phyloP scores from a whole-genome alignment of 2,113 vertebrate genomes.

The Balaenoptera acutorostrata region DNA sequence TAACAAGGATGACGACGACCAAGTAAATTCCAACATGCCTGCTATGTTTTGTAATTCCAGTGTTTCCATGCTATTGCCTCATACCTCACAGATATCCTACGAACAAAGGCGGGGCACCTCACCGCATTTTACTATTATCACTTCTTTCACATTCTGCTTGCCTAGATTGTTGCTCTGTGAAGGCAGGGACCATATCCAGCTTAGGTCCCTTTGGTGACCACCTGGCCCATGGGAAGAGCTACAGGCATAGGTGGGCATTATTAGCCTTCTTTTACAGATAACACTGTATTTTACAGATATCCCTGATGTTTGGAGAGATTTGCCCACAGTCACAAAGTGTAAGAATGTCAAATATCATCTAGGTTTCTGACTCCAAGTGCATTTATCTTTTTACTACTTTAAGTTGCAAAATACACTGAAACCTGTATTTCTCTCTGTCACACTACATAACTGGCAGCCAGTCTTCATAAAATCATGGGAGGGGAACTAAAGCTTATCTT shows the following conservation, averaged over 20 bases:
- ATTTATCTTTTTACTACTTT: background rate
- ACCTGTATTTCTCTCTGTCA: background rate
- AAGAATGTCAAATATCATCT: background rate
- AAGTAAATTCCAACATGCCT: background rate
- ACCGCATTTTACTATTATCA: background rate
- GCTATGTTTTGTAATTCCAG: background rate
- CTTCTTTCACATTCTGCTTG: background rate
- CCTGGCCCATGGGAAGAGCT: background rate
- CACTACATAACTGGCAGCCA: background rate
- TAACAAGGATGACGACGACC: background rate
- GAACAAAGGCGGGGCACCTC: too few species aligned
- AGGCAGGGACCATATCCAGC: background rate
- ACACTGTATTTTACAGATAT: background rate
- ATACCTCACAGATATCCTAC: background rate
- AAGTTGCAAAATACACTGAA: background rate
- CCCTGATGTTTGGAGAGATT: background rate
- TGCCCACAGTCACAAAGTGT: background rate
- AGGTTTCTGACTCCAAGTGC: background rate
- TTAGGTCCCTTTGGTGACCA: background rate
- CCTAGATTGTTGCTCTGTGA: background rate
- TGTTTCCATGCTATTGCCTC: background rate
- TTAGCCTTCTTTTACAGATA: background rate
- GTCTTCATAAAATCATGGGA: background rate
- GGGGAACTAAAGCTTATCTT: background rate
- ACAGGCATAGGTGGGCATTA: background rate